Evolutionary conservation across 2,113 vertebrate species (phyloP), one percentile per base, ranked within the genome.

Genomic region (Potamarius usumacintae): DNA sequence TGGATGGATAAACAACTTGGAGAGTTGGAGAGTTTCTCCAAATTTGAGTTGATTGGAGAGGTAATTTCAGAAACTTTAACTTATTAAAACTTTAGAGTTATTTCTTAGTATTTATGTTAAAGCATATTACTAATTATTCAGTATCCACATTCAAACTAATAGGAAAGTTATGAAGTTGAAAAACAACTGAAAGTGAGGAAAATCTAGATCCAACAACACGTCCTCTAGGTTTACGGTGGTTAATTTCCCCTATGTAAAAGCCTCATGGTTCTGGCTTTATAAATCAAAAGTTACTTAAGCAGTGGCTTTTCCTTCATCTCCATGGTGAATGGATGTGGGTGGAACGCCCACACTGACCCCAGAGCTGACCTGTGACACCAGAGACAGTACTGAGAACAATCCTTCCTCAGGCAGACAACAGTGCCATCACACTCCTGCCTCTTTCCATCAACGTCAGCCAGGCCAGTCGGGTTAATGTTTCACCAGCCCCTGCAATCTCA

Each of bases 401-500:
- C 78, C 77, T 89, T 92, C 91, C 89, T 89, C 92, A 93, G 93
- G 90, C 48, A 89, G 92, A 94, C 91, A 92, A 94, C 93, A 92
- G 89, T 87, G 22, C 88, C 92, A 92, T 93, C 92, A 90, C 92
- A 92, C 93, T 94, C 77, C 90, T 88, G 93, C 90, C 92, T 89
- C 91, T 92, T 92, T 95, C 90, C 91, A 92, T 94, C 94, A 94
- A 85, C 88, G 92, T 93, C 94, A 93, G 91, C 88, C 88, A 89
- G 27, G 76, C 89, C 89, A 17, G 42, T 89, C 91, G 89, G 91
- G 95, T 94, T 96, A 95, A 95, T 95, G 94, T 94, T 95, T 95
- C 91, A 94, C 93, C 82, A 85, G 52, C 85, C 88, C 88, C 88
- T 87, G 30, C 84, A 88, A 83, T 90, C 85, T 88, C 89, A 86